phyloP scores from a whole-genome alignment of 2,113 vertebrate genomes.

The Cavia porcellus region DNA sequence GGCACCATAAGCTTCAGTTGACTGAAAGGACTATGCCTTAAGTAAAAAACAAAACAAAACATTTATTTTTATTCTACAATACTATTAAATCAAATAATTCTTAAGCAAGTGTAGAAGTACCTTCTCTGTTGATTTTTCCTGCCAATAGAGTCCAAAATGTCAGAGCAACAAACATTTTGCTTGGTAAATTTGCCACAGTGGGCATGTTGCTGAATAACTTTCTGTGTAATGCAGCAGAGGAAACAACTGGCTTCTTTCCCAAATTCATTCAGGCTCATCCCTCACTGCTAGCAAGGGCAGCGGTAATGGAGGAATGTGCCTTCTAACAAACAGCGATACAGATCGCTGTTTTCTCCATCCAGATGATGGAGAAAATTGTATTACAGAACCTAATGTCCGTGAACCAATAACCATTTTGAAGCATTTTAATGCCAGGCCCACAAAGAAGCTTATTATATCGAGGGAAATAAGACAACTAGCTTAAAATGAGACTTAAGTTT shows the following conservation, averaged over 20 bases:
- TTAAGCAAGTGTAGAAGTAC: not conserved
- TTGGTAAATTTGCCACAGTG: not conserved
- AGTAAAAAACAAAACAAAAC: conserved; percentile 51
- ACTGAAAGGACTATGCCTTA: not conserved
- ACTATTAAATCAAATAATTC: not conserved
- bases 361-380: conserved; percentile 56
- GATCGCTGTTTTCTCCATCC: not conserved
- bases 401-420: conserved; percentile 64
- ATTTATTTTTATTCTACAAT: not conserved
- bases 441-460: not conserved
- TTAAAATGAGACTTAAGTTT: conserved; percentile 54
- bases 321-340: conserved; percentile 58
- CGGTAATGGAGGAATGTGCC: not conserved
- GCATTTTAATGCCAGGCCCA: conserved; percentile 55
- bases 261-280: not conserved
- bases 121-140: not conserved
- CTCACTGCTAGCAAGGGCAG: conserved; percentile 51
- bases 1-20: not conserved
- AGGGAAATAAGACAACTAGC: not conserved
- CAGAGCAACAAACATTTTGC: conserved; percentile 12
- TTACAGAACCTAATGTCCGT: conserved; percentile 39
- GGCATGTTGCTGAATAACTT: not conserved
- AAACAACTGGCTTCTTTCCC: conserved; percentile 18
- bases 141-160: not conserved
- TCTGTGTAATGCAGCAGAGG: not conserved